Evolutionary conservation across 2,797 vertebrate species (phyloP).

Genomic region (Tachyglossus aculeatus): DNA sequence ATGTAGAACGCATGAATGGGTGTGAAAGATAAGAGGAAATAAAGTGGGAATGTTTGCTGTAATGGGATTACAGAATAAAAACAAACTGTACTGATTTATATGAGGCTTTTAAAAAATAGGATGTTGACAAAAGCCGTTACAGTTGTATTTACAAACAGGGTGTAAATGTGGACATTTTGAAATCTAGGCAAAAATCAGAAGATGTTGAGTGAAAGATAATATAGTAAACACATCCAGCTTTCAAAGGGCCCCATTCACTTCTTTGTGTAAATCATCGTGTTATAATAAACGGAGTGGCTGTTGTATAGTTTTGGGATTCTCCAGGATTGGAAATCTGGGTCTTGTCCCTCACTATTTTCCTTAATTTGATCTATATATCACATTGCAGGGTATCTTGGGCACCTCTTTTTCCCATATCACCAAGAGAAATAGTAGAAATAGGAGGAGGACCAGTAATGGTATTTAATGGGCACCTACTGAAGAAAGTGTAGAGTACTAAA

Average conservation of each 20-base stretch:
- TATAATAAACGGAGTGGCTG: too few species aligned
- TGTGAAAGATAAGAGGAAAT: slow-evolving; percentile 24
- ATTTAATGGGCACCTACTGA: too few species aligned
- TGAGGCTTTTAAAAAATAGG: slow-evolving; percentile 1
- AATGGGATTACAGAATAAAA: slow-evolving; percentile 45
- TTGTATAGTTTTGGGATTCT: too few species aligned
- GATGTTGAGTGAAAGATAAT: background rate
- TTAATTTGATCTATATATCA: too few species aligned
- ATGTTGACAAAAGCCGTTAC: slow-evolving; percentile 33
- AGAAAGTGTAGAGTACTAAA: too few species aligned
- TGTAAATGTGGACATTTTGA: background rate
- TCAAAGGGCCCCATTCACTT: background rate
- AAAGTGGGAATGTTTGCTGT: slow-evolving; percentile 26
- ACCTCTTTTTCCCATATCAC: too few species aligned
- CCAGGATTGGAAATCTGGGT: too few species aligned
- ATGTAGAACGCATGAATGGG: slow-evolving; percentile 16
- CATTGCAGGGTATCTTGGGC: too few species aligned
- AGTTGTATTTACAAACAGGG: background rate
- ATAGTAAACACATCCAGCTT: background rate
- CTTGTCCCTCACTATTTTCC: background rate
- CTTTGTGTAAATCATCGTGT: too few species aligned
- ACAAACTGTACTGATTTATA: background rate
- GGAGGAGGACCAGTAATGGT: too few species aligned
- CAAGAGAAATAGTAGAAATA: too few species aligned
- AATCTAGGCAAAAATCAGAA: background rate